Evolutionary conservation across 2,797 vertebrate species (phyloP).

Genomic region (Propithecus deckenii): DNA sequence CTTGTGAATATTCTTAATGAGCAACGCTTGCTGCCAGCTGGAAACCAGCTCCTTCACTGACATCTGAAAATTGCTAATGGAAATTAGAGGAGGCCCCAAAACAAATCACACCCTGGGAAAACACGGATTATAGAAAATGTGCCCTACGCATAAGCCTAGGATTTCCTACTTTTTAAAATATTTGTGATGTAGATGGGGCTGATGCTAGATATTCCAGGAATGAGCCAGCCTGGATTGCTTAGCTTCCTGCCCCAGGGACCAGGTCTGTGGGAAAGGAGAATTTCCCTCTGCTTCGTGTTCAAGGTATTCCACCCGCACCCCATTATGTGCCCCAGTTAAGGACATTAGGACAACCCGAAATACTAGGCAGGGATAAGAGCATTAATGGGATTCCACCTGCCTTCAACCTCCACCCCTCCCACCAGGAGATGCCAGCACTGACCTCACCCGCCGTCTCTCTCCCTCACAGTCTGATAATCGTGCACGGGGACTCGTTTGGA

Average conservation of each 20-base stretch:
- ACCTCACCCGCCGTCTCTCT: background rate
- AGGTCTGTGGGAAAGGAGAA: background rate
- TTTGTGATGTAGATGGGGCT: background rate
- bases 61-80: background rate
- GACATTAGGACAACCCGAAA: background rate
- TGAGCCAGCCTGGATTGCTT: background rate
- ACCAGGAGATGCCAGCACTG: background rate
- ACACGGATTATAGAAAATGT: background rate
- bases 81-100: background rate
- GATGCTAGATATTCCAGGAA: background rate
- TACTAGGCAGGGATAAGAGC: background rate
- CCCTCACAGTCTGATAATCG: background rate
- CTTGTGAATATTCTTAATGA: background rate
- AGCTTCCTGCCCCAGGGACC: background rate
- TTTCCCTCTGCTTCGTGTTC: background rate
- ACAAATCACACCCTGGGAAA: constrained; percentile 16
- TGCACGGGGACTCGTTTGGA: background rate
- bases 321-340: background rate
- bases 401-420: background rate
- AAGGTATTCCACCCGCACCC: background rate
- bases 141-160: background rate
- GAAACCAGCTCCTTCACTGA: background rate
- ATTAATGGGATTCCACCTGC: background rate
- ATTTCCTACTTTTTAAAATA: background rate
- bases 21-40: background rate